phyloP scores from a whole-genome alignment of 2,888 invertebrate species.

The Epirrhoe tristata region DNA sequence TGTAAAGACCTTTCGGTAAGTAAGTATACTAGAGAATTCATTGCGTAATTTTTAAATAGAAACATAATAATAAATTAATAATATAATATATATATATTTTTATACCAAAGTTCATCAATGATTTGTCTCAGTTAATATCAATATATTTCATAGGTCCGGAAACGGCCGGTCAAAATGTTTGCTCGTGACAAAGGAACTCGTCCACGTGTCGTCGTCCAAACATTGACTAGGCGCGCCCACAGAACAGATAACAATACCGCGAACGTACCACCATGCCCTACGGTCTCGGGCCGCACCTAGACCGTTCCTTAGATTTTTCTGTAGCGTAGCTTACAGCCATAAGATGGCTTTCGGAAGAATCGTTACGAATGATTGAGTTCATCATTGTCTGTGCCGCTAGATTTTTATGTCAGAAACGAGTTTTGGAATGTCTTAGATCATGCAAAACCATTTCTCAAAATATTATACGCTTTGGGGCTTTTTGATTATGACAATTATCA shows the following conservation, averaged over 20 bases:
- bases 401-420: not conserved
- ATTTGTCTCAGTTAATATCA: slow-evolving; percentile 26
- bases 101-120: slow-evolving; percentile 4
- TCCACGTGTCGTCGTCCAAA: slow-evolving; percentile 57
- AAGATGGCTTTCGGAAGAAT: slow-evolving; percentile 20
- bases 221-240: slow-evolving; percentile 63
- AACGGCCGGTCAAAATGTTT: slow-evolving; percentile 57
- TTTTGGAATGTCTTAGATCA: not conserved
- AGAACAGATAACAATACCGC: slow-evolving; percentile 73
- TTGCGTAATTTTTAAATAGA: too few relatives aligned
- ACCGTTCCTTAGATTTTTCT: slow-evolving; percentile 30
- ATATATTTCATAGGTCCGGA: slow-evolving; percentile 42
- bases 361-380: slow-evolving; percentile 9
- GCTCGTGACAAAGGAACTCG: slow-evolving; percentile 58
- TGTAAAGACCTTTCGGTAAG: too few relatives aligned
- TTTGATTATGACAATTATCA: slow-evolving; percentile 17
- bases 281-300: slow-evolving; percentile 29
- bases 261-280: slow-evolving; percentile 62
- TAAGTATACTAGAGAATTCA: too few relatives aligned
- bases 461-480: not conserved
- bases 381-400: not conserved
- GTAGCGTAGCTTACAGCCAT: slow-evolving; percentile 10
- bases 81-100: too few relatives aligned
- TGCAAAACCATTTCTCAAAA: not conserved
- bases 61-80: too few relatives aligned